A percentile compares a stretch with the other conserved stretches of the same genome.
These are phyloP conservation scores for Silurus glanis DNA, from an alignment of 2,113 vertebrate genomes.

Conservation along the genomic window DNA sequence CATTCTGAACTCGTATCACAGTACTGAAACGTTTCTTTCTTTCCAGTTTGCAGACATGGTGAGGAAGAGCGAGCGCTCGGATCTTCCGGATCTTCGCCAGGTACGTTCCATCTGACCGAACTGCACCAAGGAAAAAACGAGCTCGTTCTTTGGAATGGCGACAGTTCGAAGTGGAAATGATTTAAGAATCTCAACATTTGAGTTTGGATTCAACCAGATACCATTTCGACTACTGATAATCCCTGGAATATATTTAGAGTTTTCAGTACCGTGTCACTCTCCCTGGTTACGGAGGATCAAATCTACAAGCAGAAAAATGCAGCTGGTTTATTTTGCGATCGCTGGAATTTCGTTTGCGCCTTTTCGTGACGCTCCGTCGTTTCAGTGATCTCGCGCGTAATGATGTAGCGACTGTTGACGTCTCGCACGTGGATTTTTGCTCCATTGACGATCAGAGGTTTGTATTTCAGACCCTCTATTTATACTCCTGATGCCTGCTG, in stretches of 20 bases:
- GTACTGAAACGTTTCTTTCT: not conserved
- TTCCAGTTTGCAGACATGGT: constrained; percentile 47
- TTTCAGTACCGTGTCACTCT: too few species aligned
- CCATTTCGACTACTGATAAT: too few species aligned
- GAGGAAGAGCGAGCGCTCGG: constrained; percentile 35
- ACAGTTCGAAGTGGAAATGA: too few species aligned
- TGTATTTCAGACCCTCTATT: not conserved
- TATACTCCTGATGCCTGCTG: not conserved
- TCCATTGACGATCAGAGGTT: not conserved
- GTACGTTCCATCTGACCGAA: constrained; percentile 20
- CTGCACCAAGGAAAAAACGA: not conserved
- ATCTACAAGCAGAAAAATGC: too few species aligned
- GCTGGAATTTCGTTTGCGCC: too few species aligned
- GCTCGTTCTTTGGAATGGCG: not conserved
- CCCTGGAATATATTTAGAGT: too few species aligned
- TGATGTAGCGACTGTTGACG: not conserved
- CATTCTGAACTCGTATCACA: not conserved
- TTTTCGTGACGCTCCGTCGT: not conserved
- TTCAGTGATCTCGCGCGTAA: not conserved
- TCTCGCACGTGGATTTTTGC: constrained; percentile 1
- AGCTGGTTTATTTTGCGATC: too few species aligned
- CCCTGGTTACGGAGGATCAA: too few species aligned
- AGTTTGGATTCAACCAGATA: too few species aligned
- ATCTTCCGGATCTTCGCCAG: constrained; percentile 42
- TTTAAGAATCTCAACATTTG: too few species aligned